Evolutionary conservation across 2,888 invertebrate genomes (phyloP).

Genomic region (Athetis lepigone): DNA sequence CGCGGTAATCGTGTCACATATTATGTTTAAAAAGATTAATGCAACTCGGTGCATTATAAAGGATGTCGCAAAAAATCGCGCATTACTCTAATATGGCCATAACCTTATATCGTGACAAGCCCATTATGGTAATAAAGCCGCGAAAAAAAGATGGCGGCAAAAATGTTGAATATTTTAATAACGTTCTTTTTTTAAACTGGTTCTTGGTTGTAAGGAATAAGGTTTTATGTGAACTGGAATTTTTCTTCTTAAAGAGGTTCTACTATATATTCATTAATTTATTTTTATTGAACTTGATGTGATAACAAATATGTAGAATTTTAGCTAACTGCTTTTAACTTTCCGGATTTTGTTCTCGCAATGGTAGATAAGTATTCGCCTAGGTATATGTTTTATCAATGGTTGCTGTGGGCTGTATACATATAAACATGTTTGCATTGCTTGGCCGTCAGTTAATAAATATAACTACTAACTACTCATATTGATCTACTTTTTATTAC

Average conservation of each 20-base stretch:
- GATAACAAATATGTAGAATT: neutral
- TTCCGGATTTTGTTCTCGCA: neutral
- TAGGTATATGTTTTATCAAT: constrained; percentile 13
- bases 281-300: neutral
- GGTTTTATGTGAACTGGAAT: constrained; percentile 14
- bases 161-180: constrained; percentile 27
- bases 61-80: constrained; percentile 31
- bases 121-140: constrained; percentile 24
- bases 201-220: constrained; percentile 30
- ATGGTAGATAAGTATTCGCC: neutral
- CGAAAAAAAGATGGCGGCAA: constrained; percentile 29
- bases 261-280: neutral
- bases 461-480: neutral
- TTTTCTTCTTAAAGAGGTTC: constrained; percentile 15
- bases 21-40: constrained; percentile 4
- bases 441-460: neutral
- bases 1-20: constrained; percentile 23
- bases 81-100: constrained; percentile 23
- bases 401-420: neutral
- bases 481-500: neutral
- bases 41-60: constrained; percentile 1
- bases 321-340: no score
- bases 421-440: constrained; percentile 3
- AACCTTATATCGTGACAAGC: constrained; percentile 41
- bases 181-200: constrained; percentile 35